Percentiles rank a stretch among this genome's conserved stretches.
Conservation (phyloP, 2,888 invertebrate genomes). For the Parapristionchus giblindavisi region DNA sequence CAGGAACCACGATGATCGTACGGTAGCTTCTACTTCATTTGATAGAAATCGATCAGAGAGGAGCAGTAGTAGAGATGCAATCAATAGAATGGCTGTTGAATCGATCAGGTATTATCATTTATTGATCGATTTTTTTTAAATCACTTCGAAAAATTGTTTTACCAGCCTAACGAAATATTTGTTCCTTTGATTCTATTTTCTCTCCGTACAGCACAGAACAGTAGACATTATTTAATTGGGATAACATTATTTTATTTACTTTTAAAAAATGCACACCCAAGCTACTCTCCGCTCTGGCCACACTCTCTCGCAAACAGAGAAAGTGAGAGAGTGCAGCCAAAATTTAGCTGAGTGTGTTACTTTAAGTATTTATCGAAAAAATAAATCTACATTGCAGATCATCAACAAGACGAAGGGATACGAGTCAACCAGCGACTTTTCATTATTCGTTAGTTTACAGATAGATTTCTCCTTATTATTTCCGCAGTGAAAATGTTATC, state of each 20-base stretch:
- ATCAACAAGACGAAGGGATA: not conserved
- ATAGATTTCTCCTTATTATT: too few species aligned
- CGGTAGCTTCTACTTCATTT: conserved; percentile 4
- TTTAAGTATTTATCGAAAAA: too few species aligned
- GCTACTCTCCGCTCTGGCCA: too few species aligned
- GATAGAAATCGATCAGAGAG: not conserved
- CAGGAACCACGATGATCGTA: conserved; percentile 16
- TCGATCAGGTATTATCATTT: not conserved
- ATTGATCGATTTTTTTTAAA: too few species aligned
- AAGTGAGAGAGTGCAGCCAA: too few species aligned
- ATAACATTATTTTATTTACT: not conserved
- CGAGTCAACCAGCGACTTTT: conserved; percentile 19
- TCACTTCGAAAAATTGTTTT: not conserved
- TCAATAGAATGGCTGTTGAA: conserved; percentile 14
- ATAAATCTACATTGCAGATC: conserved; percentile 9
- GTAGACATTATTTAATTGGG: not conserved
- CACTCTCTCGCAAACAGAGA: too few species aligned
- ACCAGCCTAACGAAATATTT: not conserved
- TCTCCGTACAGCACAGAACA: not conserved
- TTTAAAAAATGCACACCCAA: too few species aligned
- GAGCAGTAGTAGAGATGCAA: conserved; percentile 17
- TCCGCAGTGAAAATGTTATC: too few species aligned
- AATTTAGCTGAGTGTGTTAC: too few species aligned
- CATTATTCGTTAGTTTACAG: conserved; percentile 12
- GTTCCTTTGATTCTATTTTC: not conserved